phyloP scores from a whole-genome alignment of 2,888 invertebrate species.

The Laspeyria flexula region DNA sequence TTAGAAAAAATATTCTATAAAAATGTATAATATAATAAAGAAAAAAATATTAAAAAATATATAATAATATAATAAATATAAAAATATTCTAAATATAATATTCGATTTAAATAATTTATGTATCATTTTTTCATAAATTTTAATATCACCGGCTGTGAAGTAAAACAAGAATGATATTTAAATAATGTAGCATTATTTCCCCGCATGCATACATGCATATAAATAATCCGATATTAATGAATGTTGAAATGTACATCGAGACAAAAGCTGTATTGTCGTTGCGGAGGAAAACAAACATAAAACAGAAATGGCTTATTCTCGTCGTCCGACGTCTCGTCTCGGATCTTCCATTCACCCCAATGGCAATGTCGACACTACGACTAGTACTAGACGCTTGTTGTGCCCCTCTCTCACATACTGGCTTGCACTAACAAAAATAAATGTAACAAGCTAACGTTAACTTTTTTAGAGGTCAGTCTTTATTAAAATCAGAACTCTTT shows the following conservation, averaged over 20 bases:
- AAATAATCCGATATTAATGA: conserved; percentile 70
- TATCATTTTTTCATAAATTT: no score
- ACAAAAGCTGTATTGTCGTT: conserved; percentile 68
- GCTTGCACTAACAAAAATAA: no score
- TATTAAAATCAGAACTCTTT: no score
- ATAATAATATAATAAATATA: no score
- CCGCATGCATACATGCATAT: conserved; percentile 39
- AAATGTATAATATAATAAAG: no score
- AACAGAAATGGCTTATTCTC: conserved; percentile 68
- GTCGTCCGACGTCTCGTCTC: conserved; percentile 32
- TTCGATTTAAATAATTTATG: no score
- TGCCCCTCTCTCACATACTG: conserved; percentile 9
- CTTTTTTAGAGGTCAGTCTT: no score
- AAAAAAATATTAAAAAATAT: no score
- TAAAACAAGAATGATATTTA: background rate
- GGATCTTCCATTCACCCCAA: conserved; percentile 38
- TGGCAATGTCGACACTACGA: conserved; percentile 14
- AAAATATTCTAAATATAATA: no score
- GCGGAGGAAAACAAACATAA: conserved; percentile 66
- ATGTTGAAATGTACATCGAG: conserved; percentile 65
- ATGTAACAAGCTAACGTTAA: no score
- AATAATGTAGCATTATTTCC: conserved; percentile 5
- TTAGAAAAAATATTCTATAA: no score
- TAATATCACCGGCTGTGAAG: no score
- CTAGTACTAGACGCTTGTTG: conserved; percentile 17